Conservation (phyloP, 2,888 invertebrate genomes). For the Harpalus rufipes region DNA sequence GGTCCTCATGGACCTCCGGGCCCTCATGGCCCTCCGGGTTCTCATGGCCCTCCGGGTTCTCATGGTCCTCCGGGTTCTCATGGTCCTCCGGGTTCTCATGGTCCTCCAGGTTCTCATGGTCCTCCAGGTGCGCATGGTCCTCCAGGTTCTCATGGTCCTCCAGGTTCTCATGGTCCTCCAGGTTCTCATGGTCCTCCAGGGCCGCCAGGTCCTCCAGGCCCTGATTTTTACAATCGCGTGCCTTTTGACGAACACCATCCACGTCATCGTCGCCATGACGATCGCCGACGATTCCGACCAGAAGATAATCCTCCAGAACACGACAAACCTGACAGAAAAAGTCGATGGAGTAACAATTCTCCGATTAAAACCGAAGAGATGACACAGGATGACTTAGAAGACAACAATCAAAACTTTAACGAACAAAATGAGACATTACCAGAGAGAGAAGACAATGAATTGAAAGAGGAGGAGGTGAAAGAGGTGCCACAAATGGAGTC, state of each 20-base stretch:
- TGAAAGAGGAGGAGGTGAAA: constrained; percentile 76
- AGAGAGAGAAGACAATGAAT: constrained; percentile 59
- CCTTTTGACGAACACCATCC: constrained; percentile 66
- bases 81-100: constrained; percentile 71
- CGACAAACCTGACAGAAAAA: constrained; percentile 68
- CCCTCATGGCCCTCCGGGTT: too few species aligned
- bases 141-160: constrained; percentile 70
- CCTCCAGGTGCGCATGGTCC: constrained; percentile 74
- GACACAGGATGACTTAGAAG: constrained; percentile 62
- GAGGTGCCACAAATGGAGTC: constrained; percentile 72
- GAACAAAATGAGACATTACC: constrained; percentile 69
- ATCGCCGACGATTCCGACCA: constrained; percentile 69
- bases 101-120: constrained; percentile 73
- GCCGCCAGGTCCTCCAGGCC: constrained; percentile 75
- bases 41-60: too few species aligned
- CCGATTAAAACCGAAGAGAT: constrained; percentile 68
- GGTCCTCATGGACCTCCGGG: constrained; percentile 50
- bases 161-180: constrained; percentile 75
- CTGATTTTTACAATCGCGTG: constrained; percentile 64
- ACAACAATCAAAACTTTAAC: constrained; percentile 60
- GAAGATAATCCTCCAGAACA: constrained; percentile 62
- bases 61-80: constrained; percentile 59
- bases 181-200: constrained; percentile 72
- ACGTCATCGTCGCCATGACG: constrained; percentile 69
- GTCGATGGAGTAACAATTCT: constrained; percentile 72